Percentiles rank a stretch among this genome's conserved stretches.
These are phyloP conservation scores for Carabus problematicus DNA, from an alignment of 2,888 invertebrate genomes.

Conservation along the genomic window DNA sequence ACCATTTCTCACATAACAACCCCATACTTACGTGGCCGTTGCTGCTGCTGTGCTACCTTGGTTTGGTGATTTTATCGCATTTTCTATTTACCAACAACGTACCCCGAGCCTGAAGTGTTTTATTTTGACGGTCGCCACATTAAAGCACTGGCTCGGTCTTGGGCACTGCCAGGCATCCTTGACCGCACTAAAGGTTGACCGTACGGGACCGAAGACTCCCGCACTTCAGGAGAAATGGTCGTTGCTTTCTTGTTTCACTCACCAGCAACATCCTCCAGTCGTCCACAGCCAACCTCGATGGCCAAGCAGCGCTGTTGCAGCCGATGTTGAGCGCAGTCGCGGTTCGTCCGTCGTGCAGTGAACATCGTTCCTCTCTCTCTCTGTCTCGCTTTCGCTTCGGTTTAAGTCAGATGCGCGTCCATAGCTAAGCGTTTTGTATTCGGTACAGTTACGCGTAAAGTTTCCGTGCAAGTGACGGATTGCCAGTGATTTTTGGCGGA, in stretches of 20 bases:
- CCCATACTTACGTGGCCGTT: too few relatives aligned
- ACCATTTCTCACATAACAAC: too few relatives aligned
- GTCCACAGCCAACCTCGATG: slow-evolving; percentile 6
- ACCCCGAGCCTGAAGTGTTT: slow-evolving; percentile 1
- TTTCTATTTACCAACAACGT: too few relatives aligned
- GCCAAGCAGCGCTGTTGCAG: neutral
- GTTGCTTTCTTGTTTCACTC: slow-evolving; percentile 3
- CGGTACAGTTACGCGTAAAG: too few relatives aligned
- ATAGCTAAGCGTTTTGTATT: too few relatives aligned
- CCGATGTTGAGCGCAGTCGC: slow-evolving; percentile 10
- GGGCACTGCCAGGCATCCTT: slow-evolving; percentile 2
- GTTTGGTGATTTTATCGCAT: too few relatives aligned
- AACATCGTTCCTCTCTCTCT: too few relatives aligned
- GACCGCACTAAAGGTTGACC: slow-evolving; percentile 11
- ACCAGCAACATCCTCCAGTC: slow-evolving; percentile 6
- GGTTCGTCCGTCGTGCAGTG: neutral
- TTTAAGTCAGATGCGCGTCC: too few relatives aligned
- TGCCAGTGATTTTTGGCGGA: neutral
- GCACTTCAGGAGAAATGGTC: neutral
- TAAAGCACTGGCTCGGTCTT: neutral
- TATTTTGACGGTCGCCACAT: slow-evolving; percentile 15
- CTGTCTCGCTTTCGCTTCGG: too few relatives aligned
- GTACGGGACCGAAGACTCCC: neutral
- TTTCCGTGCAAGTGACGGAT: too few relatives aligned
- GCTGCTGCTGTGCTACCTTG: too few relatives aligned